Percentiles rank a stretch among this genome's conserved stretches.
Evolutionary conservation across 2,797 vertebrate genomes (phyloP).

Genomic region (Nyctibius grandis): DNA sequence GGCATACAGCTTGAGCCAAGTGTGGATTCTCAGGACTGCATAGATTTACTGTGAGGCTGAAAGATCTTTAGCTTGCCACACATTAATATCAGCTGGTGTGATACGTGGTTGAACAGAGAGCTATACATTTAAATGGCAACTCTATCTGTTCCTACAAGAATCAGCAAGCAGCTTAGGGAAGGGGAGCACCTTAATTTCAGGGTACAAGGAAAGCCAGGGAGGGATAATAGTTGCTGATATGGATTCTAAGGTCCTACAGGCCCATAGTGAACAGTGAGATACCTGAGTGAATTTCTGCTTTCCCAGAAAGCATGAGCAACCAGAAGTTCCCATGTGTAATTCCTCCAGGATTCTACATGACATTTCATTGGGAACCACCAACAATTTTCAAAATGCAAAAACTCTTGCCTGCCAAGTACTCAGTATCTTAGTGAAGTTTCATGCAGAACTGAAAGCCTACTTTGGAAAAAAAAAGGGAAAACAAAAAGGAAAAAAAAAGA

Average conservation of each 20-base stretch:
- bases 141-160: not conserved
- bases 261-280: not conserved
- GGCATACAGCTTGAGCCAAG: not conserved
- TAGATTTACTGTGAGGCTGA: not conserved
- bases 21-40: not conserved
- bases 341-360: not conserved
- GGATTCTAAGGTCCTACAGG: not conserved
- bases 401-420: not conserved
- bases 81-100: not conserved
- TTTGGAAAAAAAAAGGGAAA: not conserved
- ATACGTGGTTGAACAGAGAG: not conserved
- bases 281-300: not conserved
- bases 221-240: not conserved
- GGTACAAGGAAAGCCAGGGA: not conserved
- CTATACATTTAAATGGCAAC: not conserved
- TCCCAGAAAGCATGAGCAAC: not conserved
- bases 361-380: not conserved
- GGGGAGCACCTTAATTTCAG: not conserved
- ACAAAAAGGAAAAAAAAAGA: fast-evolving
- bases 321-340: not conserved
- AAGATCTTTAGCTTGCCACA: not conserved
- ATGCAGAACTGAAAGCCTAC: not conserved
- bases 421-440: not conserved
- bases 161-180: not conserved
- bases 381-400: not conserved